phyloP scores from a whole-genome alignment of 23 tunicate species.

The Phallusia fumigata region DNA sequence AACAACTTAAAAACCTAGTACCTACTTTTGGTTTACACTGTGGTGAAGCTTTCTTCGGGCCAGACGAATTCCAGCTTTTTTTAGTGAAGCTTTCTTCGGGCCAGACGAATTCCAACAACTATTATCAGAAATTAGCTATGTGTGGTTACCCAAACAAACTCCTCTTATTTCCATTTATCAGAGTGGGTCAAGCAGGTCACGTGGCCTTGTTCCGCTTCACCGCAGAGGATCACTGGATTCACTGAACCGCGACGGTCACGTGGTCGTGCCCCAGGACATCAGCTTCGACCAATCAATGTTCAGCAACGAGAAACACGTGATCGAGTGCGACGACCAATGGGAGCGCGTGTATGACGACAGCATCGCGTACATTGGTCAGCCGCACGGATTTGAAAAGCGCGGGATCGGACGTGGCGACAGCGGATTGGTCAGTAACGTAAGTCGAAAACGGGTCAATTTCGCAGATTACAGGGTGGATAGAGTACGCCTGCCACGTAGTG shows the following conservation, averaged over 20 bases:
- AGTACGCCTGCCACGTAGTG: background rate
- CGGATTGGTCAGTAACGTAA: constrained; percentile 41
- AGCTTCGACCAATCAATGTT: constrained; percentile 31
- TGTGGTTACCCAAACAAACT: too few relatives aligned
- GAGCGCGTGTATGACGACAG: constrained; percentile 27
- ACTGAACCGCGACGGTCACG: constrained; percentile 30
- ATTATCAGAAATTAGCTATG: too few relatives aligned
- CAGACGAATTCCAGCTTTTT: too few relatives aligned
- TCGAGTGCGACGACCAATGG: constrained; percentile 49
- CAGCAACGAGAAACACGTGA: background rate
- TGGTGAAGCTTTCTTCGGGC: too few relatives aligned
- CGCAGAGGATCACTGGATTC: constrained; percentile 33
- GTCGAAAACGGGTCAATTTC: constrained; percentile 3
- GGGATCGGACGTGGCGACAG: constrained; percentile 19
- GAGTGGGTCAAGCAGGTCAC: constrained; percentile 33
- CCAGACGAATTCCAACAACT: too few relatives aligned
- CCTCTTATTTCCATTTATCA: background rate
- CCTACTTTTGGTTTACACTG: too few relatives aligned
- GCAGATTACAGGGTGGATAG: background rate
- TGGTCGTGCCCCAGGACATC: constrained; percentile 28
- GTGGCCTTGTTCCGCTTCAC: constrained; percentile 16
- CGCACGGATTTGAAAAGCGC: constrained; percentile 10
- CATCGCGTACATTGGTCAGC: background rate
- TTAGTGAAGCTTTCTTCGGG: too few relatives aligned
- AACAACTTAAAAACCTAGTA: too few relatives aligned